phyloP scores from a whole-genome alignment of 2,797 vertebrate genomes.

The Poeciliopsis paucimaculata region DNA sequence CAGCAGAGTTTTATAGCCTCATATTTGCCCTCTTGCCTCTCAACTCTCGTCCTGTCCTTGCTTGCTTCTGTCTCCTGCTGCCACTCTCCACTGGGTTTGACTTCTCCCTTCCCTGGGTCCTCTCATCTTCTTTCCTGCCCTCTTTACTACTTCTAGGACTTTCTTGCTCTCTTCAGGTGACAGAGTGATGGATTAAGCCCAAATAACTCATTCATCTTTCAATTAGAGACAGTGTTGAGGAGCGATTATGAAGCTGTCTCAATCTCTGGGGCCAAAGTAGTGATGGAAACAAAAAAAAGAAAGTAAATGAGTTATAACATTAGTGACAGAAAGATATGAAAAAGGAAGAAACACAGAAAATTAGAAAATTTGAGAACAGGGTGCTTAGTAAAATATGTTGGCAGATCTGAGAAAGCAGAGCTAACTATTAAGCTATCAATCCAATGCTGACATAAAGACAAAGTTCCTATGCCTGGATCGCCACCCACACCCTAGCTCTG shows the following conservation, averaged over 20 bases:
- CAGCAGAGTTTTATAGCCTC: conserved; percentile 11
- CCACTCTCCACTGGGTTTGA: conserved; percentile 15
- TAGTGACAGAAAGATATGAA: conserved; percentile 38
- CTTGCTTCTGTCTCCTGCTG: not conserved
- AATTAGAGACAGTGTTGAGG: conserved; percentile 80
- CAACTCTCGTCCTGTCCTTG: conserved; percentile 1
- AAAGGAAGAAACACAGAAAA: conserved; percentile 22
- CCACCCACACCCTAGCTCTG: conserved; percentile 43
- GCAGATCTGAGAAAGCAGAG: conserved; percentile 40
- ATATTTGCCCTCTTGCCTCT: conserved; percentile 4
- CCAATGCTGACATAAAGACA: conserved; percentile 36
- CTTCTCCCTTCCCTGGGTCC: conserved; percentile 3
- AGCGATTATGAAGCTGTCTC: conserved; percentile 82
- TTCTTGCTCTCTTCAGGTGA: conserved; percentile 68
- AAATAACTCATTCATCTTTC: conserved; percentile 85
- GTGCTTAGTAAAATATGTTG: conserved; percentile 23
- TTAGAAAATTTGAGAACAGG: conserved; percentile 7
- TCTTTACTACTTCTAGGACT: conserved; percentile 34
- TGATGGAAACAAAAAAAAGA: conserved; percentile 47
- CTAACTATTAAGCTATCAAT: conserved; percentile 71
- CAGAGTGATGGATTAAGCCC: conserved; percentile 83
- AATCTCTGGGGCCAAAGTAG: conserved; percentile 56
- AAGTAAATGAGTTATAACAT: conserved; percentile 47
- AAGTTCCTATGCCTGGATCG: conserved; percentile 39
- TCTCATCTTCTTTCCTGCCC: conserved; percentile 14